Percentiles rank a stretch among this genome's conserved stretches.
Evolutionary conservation across 2,113 vertebrate genomes (phyloP).

Genomic region (Laticauda colubrina): DNA sequence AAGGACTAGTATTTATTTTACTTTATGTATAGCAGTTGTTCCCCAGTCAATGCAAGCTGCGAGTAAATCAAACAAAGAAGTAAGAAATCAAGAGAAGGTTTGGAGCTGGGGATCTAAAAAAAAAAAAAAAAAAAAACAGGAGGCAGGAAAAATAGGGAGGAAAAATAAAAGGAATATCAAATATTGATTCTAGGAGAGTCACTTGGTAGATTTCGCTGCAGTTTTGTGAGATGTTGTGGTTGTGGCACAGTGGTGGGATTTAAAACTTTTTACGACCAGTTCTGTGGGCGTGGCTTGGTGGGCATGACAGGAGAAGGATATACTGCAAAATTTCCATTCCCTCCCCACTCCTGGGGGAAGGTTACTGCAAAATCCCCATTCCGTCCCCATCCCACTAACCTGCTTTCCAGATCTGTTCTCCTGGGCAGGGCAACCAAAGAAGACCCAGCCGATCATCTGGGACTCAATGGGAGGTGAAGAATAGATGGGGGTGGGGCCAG

Average conservation of each 20-base stretch:
- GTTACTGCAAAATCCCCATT: too few species aligned
- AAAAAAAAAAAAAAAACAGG: not conserved
- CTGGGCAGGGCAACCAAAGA: too few species aligned
- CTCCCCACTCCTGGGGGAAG: too few species aligned
- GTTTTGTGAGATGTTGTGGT: not conserved
- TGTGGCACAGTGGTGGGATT: not conserved
- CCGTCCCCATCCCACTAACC: too few species aligned
- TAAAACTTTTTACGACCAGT: too few species aligned
- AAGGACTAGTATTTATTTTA: not conserved
- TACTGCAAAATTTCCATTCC: too few species aligned
- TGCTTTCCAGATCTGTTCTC: too few species aligned
- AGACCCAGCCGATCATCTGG: too few species aligned
- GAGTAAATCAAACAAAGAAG: not conserved
- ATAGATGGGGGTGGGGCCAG: too few species aligned
- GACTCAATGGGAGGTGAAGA: too few species aligned
- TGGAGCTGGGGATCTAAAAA: not conserved
- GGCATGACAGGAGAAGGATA: too few species aligned
- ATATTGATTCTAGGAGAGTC: not conserved
- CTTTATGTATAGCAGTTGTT: not conserved
- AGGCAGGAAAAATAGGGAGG: not conserved
- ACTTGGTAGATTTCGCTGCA: not conserved
- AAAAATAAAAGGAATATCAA: not conserved
- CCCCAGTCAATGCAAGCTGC: not conserved
- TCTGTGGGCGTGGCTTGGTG: too few species aligned
- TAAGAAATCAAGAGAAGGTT: not conserved